phyloP scores from a whole-genome alignment of 2,888 invertebrate species.

The Xylocampa areola region DNA sequence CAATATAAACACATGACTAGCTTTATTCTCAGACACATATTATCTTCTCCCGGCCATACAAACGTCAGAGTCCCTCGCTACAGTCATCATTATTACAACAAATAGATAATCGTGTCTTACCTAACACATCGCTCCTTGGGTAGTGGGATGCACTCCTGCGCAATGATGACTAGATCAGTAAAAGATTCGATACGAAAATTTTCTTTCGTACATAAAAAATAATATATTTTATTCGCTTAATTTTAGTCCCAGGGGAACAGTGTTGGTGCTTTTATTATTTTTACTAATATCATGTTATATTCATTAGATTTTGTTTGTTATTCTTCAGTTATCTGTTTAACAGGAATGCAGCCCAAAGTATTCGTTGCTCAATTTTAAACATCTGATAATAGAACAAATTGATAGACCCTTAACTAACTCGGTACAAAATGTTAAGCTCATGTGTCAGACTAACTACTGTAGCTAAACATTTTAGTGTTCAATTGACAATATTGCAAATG shows the following conservation, averaged over 20 bases:
- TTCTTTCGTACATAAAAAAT: no score
- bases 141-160: constrained; percentile 67
- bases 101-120: constrained; percentile 68
- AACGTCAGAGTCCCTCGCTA: constrained; percentile 63
- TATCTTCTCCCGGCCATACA: constrained; percentile 63
- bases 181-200: no score
- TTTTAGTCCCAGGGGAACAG: no score
- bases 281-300: no score
- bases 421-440: constrained; percentile 84
- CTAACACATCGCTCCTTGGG: constrained; percentile 63
- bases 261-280: no score
- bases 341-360: constrained; percentile 73
- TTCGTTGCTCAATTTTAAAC: constrained; percentile 79
- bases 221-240: not conserved
- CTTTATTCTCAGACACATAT: constrained; percentile 85
- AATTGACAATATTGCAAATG: constrained; percentile 49
- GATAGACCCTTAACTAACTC: constrained; percentile 67
- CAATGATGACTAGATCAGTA: constrained; percentile 31
- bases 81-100: constrained; percentile 74
- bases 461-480: constrained; percentile 64
- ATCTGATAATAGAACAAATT: constrained; percentile 75
- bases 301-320: no score
- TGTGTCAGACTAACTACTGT: constrained; percentile 74
- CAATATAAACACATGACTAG: constrained; percentile 87
- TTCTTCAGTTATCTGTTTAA: constrained; percentile 2